Base-by-base conservation (phyloP, 2,113 vertebrate species). In the Campylomormyrus numenius region DNA sequence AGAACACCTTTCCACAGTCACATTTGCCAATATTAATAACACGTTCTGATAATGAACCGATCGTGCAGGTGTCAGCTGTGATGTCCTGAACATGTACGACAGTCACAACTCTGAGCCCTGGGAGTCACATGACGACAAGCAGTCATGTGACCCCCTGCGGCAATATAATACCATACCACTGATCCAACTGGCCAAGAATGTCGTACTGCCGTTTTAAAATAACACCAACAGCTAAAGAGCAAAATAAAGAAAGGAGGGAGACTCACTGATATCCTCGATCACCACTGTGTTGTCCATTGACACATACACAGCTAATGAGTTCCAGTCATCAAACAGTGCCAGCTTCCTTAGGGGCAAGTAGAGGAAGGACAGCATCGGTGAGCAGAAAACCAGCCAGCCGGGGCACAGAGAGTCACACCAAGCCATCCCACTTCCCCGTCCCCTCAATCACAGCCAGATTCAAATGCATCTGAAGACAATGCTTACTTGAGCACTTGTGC, bases 251-350 rank as follows among this genome's bases (percentile, higher is more conserved):
- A 46, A 56, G 19, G 24, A 27, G 11, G 48, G 49, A 84, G 62
- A 97, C 97, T 97, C 92, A 97, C 97, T 92, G 94, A 98, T 97
- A 80, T 97, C 97, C 89, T 97, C 97, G 90, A 97, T 97, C 91
- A 97, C 97, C 66, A 98, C 97, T 0, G 97, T 98, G 93, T 98
- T 97, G 94, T 98, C 97, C 97, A 98, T 98, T 0, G 97, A 96
- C 92, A 98, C 95, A 8, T 98, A 97, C 0, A 98, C 97, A 24
- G 97, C 96, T 93, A 98, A 90, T 0, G 96, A 96, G 50, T 97
- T 98, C 97, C 97, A 98, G 0, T 95, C 96, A 88, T 98, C 97
- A 90, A 98, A 98, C 88, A 95, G 93, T 0, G 97, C 96, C 39
- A 98, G 97, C 85, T 98, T 98, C 94, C 97, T 98, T 58, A 84